These are phyloP conservation scores for Eubasilissa splendida DNA, from an alignment of 2,888 invertebrate genomes.

Conservation along the genomic window DNA sequence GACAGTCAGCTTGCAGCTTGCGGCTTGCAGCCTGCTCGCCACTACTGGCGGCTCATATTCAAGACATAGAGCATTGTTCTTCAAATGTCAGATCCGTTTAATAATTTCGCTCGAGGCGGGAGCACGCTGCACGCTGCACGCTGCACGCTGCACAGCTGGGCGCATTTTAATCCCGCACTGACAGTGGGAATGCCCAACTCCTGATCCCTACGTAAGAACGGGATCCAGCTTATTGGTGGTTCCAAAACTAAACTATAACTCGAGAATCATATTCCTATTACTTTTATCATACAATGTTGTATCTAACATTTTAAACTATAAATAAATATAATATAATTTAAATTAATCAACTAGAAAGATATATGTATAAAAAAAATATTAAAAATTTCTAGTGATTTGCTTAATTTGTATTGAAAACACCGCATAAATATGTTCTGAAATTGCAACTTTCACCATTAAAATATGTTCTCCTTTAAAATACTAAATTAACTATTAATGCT, in stretches of 20 bases:
- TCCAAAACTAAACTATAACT: constrained; percentile 11
- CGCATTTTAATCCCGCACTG: constrained; percentile 18
- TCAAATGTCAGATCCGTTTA: constrained; percentile 31
- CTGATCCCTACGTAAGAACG: background rate
- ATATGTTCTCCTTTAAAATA: too few species aligned
- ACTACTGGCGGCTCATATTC: background rate
- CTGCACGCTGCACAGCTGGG: constrained; percentile 2
- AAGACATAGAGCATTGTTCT: constrained; percentile 13
- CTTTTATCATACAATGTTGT: too few species aligned
- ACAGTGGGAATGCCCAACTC: background rate
- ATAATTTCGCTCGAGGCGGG: constrained; percentile 32
- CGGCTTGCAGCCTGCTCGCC: background rate
- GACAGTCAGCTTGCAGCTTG: background rate
- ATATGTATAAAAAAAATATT: too few species aligned
- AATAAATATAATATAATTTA: too few species aligned
- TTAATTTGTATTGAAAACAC: too few species aligned
- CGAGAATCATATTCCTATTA: too few species aligned
- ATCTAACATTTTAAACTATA: too few species aligned
- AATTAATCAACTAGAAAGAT: too few species aligned
- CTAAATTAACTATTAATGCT: too few species aligned
- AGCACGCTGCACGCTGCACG: background rate
- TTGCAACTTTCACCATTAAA: too few species aligned
- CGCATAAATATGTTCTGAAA: too few species aligned
- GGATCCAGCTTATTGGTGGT: background rate
- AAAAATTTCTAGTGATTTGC: too few species aligned